Evolutionary conservation across 2,113 vertebrate species (phyloP).

Genomic region (Raja brachyura): DNA sequence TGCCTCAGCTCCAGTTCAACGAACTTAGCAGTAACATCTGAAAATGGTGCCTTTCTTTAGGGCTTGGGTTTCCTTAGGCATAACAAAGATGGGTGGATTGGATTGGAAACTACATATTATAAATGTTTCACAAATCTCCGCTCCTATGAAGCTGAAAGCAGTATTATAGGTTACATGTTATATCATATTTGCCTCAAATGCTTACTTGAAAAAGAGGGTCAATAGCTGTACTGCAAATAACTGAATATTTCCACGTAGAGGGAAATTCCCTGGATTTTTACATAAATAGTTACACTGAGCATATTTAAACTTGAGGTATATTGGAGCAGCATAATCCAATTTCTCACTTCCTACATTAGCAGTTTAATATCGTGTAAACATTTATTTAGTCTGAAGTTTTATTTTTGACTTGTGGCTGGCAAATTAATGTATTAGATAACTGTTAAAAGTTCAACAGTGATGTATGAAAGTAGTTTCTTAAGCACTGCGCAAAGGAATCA

Average conservation of each 20-base stretch:
- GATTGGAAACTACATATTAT: neutral
- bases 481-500: neutral
- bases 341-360: neutral
- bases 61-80: too few species aligned
- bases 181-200: neutral
- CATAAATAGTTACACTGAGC: neutral
- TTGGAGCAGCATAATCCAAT: neutral
- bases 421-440: neutral
- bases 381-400: conserved; percentile 1
- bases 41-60: too few species aligned
- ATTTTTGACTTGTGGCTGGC: neutral
- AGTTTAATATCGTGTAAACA: neutral
- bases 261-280: neutral
- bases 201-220: neutral
- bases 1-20: too few species aligned
- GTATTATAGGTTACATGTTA: neutral
- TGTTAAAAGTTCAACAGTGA: neutral
- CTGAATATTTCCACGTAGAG: neutral
- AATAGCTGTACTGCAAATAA: neutral
- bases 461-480: neutral
- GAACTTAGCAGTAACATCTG: too few species aligned
- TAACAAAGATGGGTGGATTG: too few species aligned
- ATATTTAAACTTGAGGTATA: conserved; percentile 3
- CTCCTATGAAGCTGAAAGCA: neutral
- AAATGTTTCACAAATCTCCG: neutral